A percentile compares a stretch with the other conserved stretches of the same genome.
Conservation (phyloP, 2,797 vertebrate species). For the Mormyrus proboscirostris region DNA sequence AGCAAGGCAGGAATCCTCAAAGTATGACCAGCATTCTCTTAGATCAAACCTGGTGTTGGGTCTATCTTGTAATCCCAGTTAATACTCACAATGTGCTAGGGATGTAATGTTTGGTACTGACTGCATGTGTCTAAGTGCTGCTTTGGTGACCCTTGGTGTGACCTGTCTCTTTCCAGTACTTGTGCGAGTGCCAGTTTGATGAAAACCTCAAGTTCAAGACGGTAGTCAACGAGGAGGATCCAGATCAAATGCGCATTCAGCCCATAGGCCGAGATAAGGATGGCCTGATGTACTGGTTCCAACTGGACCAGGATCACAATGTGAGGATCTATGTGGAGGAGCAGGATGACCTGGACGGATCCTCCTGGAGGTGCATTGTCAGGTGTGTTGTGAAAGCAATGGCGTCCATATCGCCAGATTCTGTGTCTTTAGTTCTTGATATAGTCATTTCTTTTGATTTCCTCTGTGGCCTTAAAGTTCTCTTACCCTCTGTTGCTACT, state of each 20-base stretch:
- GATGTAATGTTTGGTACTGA: background rate
- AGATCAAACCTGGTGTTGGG: background rate
- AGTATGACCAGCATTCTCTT: constrained; percentile 56
- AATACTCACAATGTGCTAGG: background rate
- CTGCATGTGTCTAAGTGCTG: background rate
- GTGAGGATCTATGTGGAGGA: constrained; percentile 93
- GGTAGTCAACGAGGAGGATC: constrained; percentile 88
- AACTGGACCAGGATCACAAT: constrained; percentile 92
- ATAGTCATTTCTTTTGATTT: background rate
- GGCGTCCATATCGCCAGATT: background rate
- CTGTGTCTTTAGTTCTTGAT: background rate
- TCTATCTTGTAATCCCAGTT: background rate
- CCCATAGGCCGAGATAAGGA: constrained; percentile 85
- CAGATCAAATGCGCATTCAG: constrained; percentile 89
- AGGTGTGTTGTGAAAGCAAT: constrained; percentile 59
- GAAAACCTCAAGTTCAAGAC: constrained; percentile 98
- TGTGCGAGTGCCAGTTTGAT: constrained; percentile 97
- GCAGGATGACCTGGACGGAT: constrained; percentile 90
- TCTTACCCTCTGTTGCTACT: background rate
- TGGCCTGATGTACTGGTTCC: constrained; percentile 93
- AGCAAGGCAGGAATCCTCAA: constrained; percentile 93
- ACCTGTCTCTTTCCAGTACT: constrained; percentile 68
- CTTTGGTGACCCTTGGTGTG: background rate
- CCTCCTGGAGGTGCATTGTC: constrained; percentile 93
- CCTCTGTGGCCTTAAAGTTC: background rate